Evolutionary conservation across 2,888 invertebrate species (phyloP), one percentile per base, ranked within the genome.

Genomic region (Pollenia labialis): DNA sequence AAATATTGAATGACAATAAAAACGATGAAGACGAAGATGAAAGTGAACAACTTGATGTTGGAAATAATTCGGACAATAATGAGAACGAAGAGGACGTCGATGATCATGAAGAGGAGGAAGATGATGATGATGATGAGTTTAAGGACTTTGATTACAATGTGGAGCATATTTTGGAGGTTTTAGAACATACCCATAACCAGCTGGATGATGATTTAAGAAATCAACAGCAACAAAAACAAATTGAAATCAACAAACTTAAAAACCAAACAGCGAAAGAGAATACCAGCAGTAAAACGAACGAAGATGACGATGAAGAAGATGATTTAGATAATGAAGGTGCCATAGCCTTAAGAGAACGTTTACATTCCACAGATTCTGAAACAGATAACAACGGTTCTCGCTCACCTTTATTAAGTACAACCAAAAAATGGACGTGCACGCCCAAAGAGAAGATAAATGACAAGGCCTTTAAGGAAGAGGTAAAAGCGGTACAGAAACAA

Each of bases 361-460:
- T 90, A 72, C 91, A 91, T 86, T 92, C 91, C 92, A 95, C 95
- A 40, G 95, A 95, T 88, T 94, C 94, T 2, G 96, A 96, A 91
- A 95, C 95, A 10, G 96, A 96, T 90, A 96, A 96, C 90, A 95
- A 95, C 90, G 96, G 96, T 0, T 96, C 96, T 2, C 94, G 96
- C 50, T 96, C 96, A 1, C 96, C 96, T 0, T 92, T 96, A 76
- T 93, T 96, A 12, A 95, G 95, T 86, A 93, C 94, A 62, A 89
- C 60, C 23, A 87, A 84, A 58, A 79, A 83, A 85, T 85, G 84
- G 87, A 46, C 56, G 8, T 56, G 77, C 23, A 52, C 85, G 16
- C 88, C 88, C 69, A 89, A 81, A 76, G 81, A 71, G 1, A 86
- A 86, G n/a, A 88, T 88, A 3, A 89, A 88, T 1, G 92, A 92